Evolutionary conservation across 2,113 vertebrate genomes (phyloP).

Genomic region (Eidolon helvum): DNA sequence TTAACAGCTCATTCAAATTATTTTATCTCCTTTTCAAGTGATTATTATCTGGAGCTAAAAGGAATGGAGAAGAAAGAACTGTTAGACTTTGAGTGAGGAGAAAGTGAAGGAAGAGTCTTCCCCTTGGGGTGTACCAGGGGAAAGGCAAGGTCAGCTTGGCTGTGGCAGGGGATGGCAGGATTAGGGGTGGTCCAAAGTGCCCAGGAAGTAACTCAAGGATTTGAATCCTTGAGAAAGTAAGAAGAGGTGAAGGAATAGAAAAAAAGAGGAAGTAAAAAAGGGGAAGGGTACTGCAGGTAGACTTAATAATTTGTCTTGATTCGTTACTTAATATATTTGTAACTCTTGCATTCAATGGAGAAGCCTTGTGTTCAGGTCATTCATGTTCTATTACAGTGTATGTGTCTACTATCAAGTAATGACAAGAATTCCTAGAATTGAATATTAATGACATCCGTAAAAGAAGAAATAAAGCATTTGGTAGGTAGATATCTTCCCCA

Average conservation of each 20-base stretch:
- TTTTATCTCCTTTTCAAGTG: conserved; percentile 16
- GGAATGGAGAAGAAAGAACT: background rate
- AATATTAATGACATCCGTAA: conserved; percentile 23
- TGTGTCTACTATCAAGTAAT: background rate
- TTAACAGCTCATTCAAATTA: conserved; percentile 32
- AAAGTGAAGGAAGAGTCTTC: background rate
- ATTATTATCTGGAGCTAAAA: background rate
- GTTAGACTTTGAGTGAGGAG: background rate
- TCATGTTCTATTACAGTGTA: background rate
- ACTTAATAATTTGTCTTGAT: background rate
- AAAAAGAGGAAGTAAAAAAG: background rate
- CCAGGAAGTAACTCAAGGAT: background rate
- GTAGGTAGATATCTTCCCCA: conserved; percentile 53
- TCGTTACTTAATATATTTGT: background rate
- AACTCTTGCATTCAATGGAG: background rate
- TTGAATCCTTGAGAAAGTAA: conserved; percentile 12
- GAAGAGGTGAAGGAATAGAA: background rate
- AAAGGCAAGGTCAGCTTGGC: background rate
- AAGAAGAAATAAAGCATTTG: conserved; percentile 40
- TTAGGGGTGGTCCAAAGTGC: background rate
- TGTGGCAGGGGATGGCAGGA: background rate
- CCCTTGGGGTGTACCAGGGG: background rate
- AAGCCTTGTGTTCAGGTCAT: background rate
- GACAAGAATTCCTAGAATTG: conserved; percentile 33
- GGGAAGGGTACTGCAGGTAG: background rate